Evolutionary conservation across 2,888 invertebrate genomes (phyloP), one percentile per base, ranked within the genome.

Genomic region (Arge pagana): DNA sequence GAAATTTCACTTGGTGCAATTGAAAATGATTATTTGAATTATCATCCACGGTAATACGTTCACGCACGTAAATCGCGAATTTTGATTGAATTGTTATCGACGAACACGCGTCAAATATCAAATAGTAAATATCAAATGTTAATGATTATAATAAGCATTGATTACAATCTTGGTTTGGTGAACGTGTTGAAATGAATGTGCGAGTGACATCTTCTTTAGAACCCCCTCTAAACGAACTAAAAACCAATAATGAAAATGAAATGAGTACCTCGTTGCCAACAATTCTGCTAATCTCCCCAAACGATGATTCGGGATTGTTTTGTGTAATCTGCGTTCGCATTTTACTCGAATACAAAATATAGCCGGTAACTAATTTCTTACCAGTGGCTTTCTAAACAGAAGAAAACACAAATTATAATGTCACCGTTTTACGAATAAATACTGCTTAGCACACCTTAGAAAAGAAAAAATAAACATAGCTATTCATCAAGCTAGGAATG

Each of bases 331-430:
- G 86, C 76, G 95, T 94, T 50, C 99, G 84, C 40, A 95, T 89
- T 80, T 99, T 98, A 70, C 96, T 92, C 33, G 98, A 96, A 80
- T 96, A 99, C 54, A 99, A 83, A 63, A 99, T 98, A 81, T 99
- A 99, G 6, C 98, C 98, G 54, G 96, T 97, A 66, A 92, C 90
- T 58, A 92, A 83, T 78, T 92, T 89, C 80, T 90, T 91, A 63
- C 86, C 86, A 70, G 85, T 62, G 56, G 74, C 62, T 75, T 76
- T 76, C 76, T 76, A 74, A 76, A 75, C 71, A 72, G 69, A 71
- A 68, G 66, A 72, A 62, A 70, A 64, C 61, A 71, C 63, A 70
- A 71, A 70, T 68, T 72, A 70, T 67, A 73, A 72, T 63, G 60
- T 50, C 59, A 59, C 58, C 52, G 50, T 36, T 15, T 28, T 48